Evolutionary conservation across 2,888 invertebrate genomes (phyloP).

Genomic region (Papilio protenor): DNA sequence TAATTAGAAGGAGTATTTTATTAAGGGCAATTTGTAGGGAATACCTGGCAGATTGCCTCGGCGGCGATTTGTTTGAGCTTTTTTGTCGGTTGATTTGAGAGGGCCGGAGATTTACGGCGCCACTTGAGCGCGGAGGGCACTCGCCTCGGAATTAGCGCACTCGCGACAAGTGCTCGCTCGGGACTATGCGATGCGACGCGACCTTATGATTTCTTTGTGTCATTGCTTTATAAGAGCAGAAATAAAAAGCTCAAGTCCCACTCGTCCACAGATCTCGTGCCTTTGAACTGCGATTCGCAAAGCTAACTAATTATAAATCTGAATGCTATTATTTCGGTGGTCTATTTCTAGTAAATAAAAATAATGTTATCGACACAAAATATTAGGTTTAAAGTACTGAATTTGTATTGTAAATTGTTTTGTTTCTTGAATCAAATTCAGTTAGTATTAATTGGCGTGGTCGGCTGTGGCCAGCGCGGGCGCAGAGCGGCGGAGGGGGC

Average conservation of each 20-base stretch:
- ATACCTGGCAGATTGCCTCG: conserved; percentile 72
- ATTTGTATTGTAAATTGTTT: not conserved
- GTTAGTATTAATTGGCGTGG: not conserved
- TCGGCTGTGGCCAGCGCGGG: not conserved
- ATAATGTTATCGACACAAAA: not conserved
- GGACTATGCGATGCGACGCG: conserved; percentile 2
- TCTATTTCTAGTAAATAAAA: not conserved
- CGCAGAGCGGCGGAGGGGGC: not conserved
- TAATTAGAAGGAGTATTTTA: conserved; percentile 81
- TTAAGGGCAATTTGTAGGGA: conserved; percentile 79
- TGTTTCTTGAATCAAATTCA: not conserved
- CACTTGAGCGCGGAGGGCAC: conserved; percentile 39
- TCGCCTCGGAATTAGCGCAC: conserved; percentile 40
- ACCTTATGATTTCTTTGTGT: conserved; percentile 19
- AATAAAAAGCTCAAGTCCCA: conserved; percentile 8
- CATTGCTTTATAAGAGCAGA: conserved; percentile 18
- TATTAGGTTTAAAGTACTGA: not conserved
- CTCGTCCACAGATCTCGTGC: not conserved
- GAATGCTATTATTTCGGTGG: not conserved
- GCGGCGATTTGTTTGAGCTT: conserved; percentile 62
- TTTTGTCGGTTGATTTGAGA: conserved; percentile 45
- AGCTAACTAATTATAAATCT: not conserved
- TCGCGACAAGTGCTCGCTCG: conserved; percentile 5
- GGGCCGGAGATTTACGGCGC: conserved; percentile 35
- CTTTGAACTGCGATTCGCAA: not conserved